Evolutionary conservation across 23 tunicate genomes (phyloP).

Genomic region (Styela clava): DNA sequence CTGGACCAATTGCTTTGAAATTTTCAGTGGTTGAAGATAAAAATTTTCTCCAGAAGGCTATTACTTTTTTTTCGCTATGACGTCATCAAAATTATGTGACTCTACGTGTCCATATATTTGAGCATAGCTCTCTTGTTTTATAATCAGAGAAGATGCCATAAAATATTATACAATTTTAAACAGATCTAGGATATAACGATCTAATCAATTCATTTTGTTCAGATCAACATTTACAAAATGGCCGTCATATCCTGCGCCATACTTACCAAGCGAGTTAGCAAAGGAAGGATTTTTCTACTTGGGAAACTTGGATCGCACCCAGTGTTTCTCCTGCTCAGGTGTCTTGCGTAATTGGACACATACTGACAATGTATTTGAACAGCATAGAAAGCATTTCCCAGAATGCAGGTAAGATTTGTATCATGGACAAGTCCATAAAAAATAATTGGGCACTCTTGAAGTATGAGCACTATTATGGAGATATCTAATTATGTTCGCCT

Average conservation of each 20-base stretch:
- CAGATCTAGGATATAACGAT: constrained; percentile 1
- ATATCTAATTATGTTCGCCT: too few species aligned
- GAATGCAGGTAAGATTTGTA: constrained; percentile 35
- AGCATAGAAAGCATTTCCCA: constrained; percentile 35
- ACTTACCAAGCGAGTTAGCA: constrained; percentile 12
- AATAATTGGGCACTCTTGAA: neutral
- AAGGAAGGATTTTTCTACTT: constrained; percentile 26
- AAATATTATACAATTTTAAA: too few species aligned
- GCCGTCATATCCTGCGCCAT: constrained; percentile 33
- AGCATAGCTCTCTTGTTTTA: too few species aligned
- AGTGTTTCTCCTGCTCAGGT: constrained; percentile 26
- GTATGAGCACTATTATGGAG: too few species aligned
- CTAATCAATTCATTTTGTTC: neutral
- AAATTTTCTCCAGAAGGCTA: too few species aligned
- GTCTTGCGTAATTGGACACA: constrained; percentile 30
- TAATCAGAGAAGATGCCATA: too few species aligned
- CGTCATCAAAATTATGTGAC: too few species aligned
- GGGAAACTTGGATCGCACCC: constrained; percentile 24
- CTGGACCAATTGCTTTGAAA: too few species aligned
- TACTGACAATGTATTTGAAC: constrained; percentile 16
- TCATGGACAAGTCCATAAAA: neutral
- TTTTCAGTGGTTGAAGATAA: too few species aligned
- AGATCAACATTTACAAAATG: constrained; percentile 19
- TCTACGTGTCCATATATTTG: too few species aligned
- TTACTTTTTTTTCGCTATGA: too few species aligned